phyloP scores from a whole-genome alignment of 2,888 invertebrate species.

The Agrenia bidenticulata region DNA sequence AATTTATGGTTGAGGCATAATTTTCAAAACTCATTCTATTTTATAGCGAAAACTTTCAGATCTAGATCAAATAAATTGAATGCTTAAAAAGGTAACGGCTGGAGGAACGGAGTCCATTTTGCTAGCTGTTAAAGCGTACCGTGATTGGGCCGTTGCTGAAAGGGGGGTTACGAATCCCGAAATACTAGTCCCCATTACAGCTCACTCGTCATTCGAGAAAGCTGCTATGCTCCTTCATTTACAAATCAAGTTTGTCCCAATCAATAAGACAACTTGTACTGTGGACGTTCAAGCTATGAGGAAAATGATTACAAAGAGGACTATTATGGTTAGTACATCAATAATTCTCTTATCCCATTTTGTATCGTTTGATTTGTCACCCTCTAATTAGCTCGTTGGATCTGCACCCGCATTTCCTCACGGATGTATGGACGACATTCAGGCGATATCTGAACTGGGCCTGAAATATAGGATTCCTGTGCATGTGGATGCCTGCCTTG shows the following conservation, averaged over 20 bases:
- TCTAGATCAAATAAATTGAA: background rate
- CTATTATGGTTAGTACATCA: conserved; percentile 74
- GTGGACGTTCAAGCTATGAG: conserved; percentile 76
- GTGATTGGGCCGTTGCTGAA: conserved; percentile 75
- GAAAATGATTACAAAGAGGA: conserved; percentile 77
- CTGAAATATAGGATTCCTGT: conserved; percentile 80
- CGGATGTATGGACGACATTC: conserved; percentile 91
- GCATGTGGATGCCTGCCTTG: conserved; percentile 95
- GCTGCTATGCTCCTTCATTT: conserved; percentile 82
- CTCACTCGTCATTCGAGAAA: conserved; percentile 96
- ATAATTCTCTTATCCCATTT: no score
- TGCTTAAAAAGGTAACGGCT: conserved; percentile 76
- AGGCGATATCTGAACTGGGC: conserved; percentile 76
- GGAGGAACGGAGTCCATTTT: conserved; percentile 98
- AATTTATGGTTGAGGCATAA: no score
- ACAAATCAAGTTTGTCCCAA: conserved; percentile 71
- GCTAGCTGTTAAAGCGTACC: conserved; percentile 92
- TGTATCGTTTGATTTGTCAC: no score
- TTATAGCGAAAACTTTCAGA: background rate
- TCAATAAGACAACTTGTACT: conserved; percentile 71
- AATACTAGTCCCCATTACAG: conserved; percentile 86
- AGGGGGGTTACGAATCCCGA: conserved; percentile 81
- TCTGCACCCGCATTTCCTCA: conserved; percentile 96
- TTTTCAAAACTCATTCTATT: no score
- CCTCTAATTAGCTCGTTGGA: conserved; percentile 67